Evolutionary conservation across 2,888 invertebrate species (phyloP), one percentile per base, ranked within the genome.

Genomic region (Penaeus monodon): DNA sequence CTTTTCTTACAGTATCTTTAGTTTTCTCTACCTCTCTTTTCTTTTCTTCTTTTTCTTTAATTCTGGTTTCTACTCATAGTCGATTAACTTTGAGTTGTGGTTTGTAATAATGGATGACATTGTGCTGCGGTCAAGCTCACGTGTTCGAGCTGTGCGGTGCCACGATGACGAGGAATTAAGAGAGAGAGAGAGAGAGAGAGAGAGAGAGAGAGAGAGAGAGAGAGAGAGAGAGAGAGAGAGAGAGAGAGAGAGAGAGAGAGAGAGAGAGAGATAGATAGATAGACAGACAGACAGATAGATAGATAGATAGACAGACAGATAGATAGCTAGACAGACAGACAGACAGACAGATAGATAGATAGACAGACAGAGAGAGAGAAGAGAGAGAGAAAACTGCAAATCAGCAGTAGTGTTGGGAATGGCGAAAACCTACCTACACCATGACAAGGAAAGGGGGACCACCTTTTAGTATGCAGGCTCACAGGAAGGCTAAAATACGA

Each of bases 151-250:
- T 66, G 6, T 66, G 66, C 24, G 3, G n/a, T 66, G 66, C 66
- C n/a, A n/a, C 8, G n/a, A 3, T 38, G 33, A 38, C 33, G 33
- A 38, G 33, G 4, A 38, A 38, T 38, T 38, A 38, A 1, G 33
- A 38, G 66, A n/a, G 4, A 38, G 33, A 38, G 33, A 38, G 33
- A 38, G 33, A 38, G 33, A 38, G 33, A 38, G 33, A 38, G 4
- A 33, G 33, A 33, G 33, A 33, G 65, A 70, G 70, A 70, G 70
- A 70, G 70, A 70, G 65, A 65, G 65, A 65, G 65, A 65, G 65
- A 65, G 65, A n/a, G 20, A n/a, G n/a, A 24, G 65, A 65, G 65
- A 65, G 65, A 65, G 65, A 65, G 33, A 33, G 33, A 33, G 33
- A 33, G 33, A 33, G 33, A 38, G 33, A 38, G 33, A 38, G 33